Evolutionary conservation across 2,888 invertebrate genomes (phyloP).

Genomic region (Lasioglossum malachurum): DNA sequence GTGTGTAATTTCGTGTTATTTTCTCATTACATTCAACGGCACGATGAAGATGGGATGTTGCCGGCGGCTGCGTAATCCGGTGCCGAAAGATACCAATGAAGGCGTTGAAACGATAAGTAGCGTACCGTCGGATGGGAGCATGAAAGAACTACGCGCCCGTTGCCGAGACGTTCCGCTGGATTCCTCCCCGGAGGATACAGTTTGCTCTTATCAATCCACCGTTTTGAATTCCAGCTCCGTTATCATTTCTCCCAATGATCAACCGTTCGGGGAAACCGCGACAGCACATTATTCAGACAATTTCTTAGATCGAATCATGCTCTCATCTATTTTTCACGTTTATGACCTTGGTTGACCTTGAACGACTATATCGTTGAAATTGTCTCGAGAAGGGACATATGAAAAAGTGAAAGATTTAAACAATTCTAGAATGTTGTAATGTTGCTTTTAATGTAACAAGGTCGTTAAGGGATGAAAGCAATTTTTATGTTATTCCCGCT

Average conservation of each 20-base stretch:
- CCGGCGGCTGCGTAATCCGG: constrained; percentile 65
- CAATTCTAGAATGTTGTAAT: too few species aligned
- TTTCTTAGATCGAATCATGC: too few species aligned
- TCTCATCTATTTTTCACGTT: too few species aligned
- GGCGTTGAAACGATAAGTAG: constrained; percentile 70
- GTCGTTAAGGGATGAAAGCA: too few species aligned
- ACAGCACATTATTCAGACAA: too few species aligned
- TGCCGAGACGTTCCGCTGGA: neutral
- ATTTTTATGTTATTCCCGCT: too few species aligned
- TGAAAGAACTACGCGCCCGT: constrained; percentile 34
- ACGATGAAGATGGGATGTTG: constrained; percentile 60
- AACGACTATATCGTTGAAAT: too few species aligned
- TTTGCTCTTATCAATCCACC: neutral
- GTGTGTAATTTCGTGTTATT: constrained; percentile 80
- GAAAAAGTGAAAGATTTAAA: too few species aligned
- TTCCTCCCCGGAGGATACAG: neutral
- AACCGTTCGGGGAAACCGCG: too few species aligned
- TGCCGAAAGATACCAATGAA: constrained; percentile 71
- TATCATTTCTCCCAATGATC: neutral
- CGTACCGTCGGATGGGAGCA: constrained; percentile 40
- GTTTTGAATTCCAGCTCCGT: neutral
- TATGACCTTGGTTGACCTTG: too few species aligned
- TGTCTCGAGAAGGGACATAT: too few species aligned
- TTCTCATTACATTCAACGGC: constrained; percentile 74
- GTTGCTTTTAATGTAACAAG: too few species aligned